Percentiles rank a stretch among this genome's conserved stretches.
phyloP scores from a whole-genome alignment of 1,140 invertebrate genomes.

The Eurosta solidaginis region DNA sequence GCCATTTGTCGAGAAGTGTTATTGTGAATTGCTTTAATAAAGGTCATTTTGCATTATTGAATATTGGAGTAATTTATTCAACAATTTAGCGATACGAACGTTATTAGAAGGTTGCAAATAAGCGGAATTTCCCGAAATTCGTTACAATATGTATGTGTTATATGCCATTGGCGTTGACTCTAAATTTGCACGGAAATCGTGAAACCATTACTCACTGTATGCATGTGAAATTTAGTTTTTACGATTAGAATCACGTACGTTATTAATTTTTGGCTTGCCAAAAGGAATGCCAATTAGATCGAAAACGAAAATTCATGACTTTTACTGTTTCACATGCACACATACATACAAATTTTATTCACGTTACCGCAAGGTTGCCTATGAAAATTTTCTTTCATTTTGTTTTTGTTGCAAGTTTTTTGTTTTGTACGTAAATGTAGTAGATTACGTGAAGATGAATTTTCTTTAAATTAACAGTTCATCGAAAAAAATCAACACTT shows the following conservation, averaged over 20 bases:
- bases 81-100: too few relatives aligned
- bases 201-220: too few relatives aligned
- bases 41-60: too few relatives aligned
- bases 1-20: too few relatives aligned
- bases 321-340: neutral
- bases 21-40: too few relatives aligned
- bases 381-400: neutral
- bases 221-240: neutral
- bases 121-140: too few relatives aligned
- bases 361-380: neutral
- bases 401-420: neutral
- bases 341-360: neutral
- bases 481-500: too few relatives aligned
- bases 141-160: too few relatives aligned
- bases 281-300: slow-evolving; percentile 57
- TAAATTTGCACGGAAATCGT: neutral
- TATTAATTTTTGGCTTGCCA: slow-evolving; percentile 56
- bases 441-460: neutral
- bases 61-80: too few relatives aligned
- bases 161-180: too few relatives aligned
- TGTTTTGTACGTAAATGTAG: neutral
- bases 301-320: slow-evolving; percentile 38
- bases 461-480: neutral
- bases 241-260: slow-evolving; percentile 54
- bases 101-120: too few relatives aligned